Base-by-base conservation (phyloP, 2,888 invertebrate species). In the Sesamia inferens region DNA sequence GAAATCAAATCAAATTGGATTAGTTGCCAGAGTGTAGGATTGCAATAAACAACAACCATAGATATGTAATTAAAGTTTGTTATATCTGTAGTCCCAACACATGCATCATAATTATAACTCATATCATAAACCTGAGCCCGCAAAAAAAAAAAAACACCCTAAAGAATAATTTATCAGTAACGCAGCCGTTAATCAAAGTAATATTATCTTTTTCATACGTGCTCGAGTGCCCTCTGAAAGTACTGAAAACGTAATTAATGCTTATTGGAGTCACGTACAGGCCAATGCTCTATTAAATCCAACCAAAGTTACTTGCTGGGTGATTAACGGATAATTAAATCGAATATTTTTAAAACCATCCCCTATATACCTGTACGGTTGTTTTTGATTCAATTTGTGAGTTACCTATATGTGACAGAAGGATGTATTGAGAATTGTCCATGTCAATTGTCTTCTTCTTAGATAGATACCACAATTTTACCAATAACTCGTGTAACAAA, bases 181-280 rank as follows among this genome's bases (percentile, higher is more conserved):
- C 78, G 31, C 68, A 70, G 75, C 74, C 89, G 85, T 90, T 89
- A 87, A 90, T 91, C 90, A 90, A 83, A 82, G 76, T 74, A 88
- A 88, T 88, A 86, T 88, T 86, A 89, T 90, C 88, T 88, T 86
- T 85, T 85, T 82, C 79, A 86, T 87, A 89, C 87, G 89, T 88
- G 90, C 84, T 85, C 68, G 74, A 80, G 85, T 85, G 39, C 81
- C 11, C 11, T 82, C 86, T 87, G 85, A 83, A 83, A 79, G 82
- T 83, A 84, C 85, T 87, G 86, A 84, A 89, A 88, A 81, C 66
- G 86, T 89, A 90, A 92, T 92, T 92, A 91, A 91, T 89, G 89
- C 85, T 87, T 87, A 90, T 91, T 90, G 88, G 85, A 86, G 87
- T 87, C 89, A 88, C 90, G 89, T 85, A 72, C 84, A 61, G 72